Percentiles rank a stretch among this genome's conserved stretches.
phyloP scores from a whole-genome alignment of 2,113 vertebrate genomes.

The Cyanistes caeruleus region DNA sequence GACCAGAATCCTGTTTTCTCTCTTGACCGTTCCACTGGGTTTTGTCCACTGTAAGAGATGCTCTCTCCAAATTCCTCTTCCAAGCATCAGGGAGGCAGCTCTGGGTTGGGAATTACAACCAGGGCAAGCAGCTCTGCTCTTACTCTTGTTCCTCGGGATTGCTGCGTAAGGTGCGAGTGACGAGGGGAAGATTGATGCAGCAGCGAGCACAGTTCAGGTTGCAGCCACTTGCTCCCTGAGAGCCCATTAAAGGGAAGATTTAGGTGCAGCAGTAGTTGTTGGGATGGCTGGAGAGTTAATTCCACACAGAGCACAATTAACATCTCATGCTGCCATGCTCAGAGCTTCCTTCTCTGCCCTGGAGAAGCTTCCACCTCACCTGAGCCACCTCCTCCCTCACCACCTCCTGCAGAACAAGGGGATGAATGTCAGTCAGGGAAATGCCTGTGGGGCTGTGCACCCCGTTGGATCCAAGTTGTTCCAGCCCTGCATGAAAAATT shows the following conservation, averaged over 20 bases:
- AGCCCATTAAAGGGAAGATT: conserved; percentile 19
- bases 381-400: not conserved
- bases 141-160: not conserved
- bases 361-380: not conserved
- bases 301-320: conserved; percentile 35
- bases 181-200: conserved; percentile 32
- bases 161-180: not conserved
- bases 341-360: not conserved
- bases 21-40: not conserved
- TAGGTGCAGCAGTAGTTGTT: not conserved
- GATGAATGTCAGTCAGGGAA: not conserved
- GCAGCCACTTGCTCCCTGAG: not conserved
- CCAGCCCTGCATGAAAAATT: not conserved
- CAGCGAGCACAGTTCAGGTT: not conserved
- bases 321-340: not conserved
- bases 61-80: not conserved
- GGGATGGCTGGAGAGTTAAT: conserved; percentile 6
- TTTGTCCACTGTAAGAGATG: not conserved
- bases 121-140: not conserved
- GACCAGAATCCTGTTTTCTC: not conserved
- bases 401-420: not conserved
- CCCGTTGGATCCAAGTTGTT: fast-evolving
- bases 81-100: not conserved
- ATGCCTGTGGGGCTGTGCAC: fast-evolving
- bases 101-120: not conserved